These are phyloP conservation scores for Calidris pygmaea DNA, from an alignment of 2,113 vertebrate genomes.

Conservation along the genomic window DNA sequence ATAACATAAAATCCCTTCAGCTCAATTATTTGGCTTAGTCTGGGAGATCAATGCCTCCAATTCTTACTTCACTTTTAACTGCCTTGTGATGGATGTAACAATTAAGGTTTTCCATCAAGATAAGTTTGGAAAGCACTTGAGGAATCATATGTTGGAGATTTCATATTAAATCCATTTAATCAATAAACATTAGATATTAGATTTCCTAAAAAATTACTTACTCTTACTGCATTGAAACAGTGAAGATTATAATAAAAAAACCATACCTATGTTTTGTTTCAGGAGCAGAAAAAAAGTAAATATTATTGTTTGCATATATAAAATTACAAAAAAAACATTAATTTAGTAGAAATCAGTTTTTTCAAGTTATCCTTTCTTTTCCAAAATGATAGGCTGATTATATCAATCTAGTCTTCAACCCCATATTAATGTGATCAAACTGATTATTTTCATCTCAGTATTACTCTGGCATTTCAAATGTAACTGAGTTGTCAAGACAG, in stretches of 20 bases:
- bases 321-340: background rate
- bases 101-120: background rate
- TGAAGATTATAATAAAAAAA: background rate
- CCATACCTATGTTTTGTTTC: background rate
- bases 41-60: background rate
- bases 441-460: background rate
- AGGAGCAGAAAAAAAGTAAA: background rate
- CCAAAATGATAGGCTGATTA: background rate
- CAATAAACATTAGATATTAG: background rate
- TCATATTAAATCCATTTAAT: slow-evolving; percentile 8
- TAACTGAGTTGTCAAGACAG: background rate
- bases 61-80: background rate
- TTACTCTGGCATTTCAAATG: background rate
- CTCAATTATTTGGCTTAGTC: background rate
- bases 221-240: background rate
- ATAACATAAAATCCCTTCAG: slow-evolving; percentile 5
- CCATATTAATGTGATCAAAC: background rate
- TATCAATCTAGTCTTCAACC: background rate
- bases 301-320: background rate
- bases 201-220: background rate
- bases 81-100: background rate
- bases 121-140: slow-evolving; percentile 20
- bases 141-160: background rate
- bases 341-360: background rate
- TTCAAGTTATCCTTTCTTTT: background rate